Percentiles rank a stretch among this genome's conserved stretches.
Evolutionary conservation across 1,140 invertebrate species (phyloP).

Genomic region (Philotrypesis tridentata): DNA sequence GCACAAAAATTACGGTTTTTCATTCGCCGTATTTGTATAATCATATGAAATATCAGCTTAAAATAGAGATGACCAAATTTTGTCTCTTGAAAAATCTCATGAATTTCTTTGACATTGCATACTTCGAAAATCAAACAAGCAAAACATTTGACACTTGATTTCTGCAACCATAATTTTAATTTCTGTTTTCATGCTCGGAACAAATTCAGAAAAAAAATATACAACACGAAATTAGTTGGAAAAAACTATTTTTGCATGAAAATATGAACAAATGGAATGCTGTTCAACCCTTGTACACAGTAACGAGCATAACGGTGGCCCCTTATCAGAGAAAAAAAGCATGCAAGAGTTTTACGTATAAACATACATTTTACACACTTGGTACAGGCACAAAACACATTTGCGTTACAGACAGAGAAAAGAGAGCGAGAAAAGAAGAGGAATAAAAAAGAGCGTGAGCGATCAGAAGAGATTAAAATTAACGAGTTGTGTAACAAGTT

Average conservation of each 20-base stretch:
- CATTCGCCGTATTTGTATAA: neutral
- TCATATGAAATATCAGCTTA: neutral
- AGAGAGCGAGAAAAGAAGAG: slow-evolving; percentile 23
- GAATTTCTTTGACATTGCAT: neutral
- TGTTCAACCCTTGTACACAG: slow-evolving; percentile 9
- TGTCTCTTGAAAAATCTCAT: neutral
- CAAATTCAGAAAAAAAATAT: neutral
- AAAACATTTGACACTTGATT: neutral
- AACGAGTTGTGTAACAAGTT: slow-evolving; percentile 45
- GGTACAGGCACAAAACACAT: slow-evolving; percentile 26
- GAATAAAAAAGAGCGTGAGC: slow-evolving; percentile 1
- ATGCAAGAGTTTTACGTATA: neutral
- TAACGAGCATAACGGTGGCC: slow-evolving; percentile 2
- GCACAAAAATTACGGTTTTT: slow-evolving; percentile 62
- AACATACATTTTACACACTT: slow-evolving; percentile 18
- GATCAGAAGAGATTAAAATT: slow-evolving; percentile 7
- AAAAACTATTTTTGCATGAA: neutral
- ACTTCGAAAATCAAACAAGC: neutral
- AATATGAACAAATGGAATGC: neutral
- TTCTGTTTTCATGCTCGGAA: neutral
- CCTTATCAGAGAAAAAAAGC: neutral
- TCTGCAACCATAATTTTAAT: neutral
- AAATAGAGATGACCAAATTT: slow-evolving; percentile 13
- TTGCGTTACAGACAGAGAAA: slow-evolving; percentile 23
- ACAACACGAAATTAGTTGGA: neutral